Conservation (phyloP, 2,888 invertebrate genomes). For the Cheilosia vernalis region DNA sequence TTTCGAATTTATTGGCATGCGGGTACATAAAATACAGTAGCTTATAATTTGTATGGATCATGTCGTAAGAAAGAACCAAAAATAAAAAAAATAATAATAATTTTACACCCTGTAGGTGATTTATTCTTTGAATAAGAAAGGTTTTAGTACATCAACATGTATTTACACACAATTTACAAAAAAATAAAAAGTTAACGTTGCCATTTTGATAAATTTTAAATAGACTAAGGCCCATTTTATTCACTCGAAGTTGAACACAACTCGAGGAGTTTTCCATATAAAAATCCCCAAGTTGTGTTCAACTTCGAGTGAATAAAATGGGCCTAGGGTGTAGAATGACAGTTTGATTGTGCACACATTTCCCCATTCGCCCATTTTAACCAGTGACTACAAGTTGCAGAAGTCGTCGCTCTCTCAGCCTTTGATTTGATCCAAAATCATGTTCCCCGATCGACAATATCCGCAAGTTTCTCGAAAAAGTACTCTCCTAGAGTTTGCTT, state of each 20-base stretch:
- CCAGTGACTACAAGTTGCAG: too few relatives aligned
- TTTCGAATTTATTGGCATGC: slow-evolving; percentile 66
- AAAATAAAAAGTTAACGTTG: neutral
- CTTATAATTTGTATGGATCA: slow-evolving; percentile 4
- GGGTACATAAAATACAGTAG: slow-evolving; percentile 53
- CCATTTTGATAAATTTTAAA: slow-evolving; percentile 13
- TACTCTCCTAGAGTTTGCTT: too few relatives aligned
- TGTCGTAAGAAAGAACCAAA: slow-evolving; percentile 37
- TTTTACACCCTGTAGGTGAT: neutral
- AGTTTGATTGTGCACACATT: neutral
- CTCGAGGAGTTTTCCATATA: too few relatives aligned
- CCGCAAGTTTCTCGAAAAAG: too few relatives aligned
- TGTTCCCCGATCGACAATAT: too few relatives aligned
- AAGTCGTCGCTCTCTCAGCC: too few relatives aligned
- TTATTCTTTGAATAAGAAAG: neutral
- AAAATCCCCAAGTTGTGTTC: too few relatives aligned
- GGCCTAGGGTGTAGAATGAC: slow-evolving; percentile 24
- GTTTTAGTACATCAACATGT: slow-evolving; percentile 37
- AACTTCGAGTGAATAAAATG: too few relatives aligned
- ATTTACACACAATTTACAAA: slow-evolving; percentile 25
- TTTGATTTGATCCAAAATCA: too few relatives aligned
- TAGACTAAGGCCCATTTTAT: too few relatives aligned
- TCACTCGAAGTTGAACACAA: too few relatives aligned
- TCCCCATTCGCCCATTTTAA: too few relatives aligned
- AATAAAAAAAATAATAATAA: slow-evolving; percentile 26